A percentile compares a stretch with the other conserved stretches of the same genome.
Evolutionary conservation across 1,140 invertebrate species (phyloP).

Genomic region (Drosophila willistoni): DNA sequence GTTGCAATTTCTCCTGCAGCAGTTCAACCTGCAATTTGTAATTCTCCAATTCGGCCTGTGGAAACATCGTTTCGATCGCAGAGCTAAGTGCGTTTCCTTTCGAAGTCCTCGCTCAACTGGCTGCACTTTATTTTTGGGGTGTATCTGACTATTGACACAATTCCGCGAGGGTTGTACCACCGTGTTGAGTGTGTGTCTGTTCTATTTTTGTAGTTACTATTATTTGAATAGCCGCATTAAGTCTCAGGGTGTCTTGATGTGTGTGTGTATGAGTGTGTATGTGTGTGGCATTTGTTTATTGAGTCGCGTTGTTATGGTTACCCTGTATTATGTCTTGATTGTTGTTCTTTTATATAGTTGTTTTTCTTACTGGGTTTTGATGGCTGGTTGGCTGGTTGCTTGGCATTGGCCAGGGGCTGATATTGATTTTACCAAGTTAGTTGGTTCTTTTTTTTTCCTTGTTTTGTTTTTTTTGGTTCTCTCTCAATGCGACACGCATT

Average conservation of each 20-base stretch:
- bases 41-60: constrained; percentile 79
- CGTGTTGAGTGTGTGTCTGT: constrained; percentile 61
- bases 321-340: constrained; percentile 41
- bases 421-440: constrained; percentile 64
- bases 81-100: constrained; percentile 21
- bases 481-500: constrained; percentile 56
- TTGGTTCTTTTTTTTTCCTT: constrained; percentile 15
- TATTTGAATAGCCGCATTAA: constrained; percentile 66
- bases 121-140: constrained; percentile 3
- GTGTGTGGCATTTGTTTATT: constrained; percentile 62
- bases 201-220: constrained; percentile 70
- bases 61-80: constrained; percentile 59
- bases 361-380: constrained; percentile 18
- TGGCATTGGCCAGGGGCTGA: constrained; percentile 66
- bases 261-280: constrained; percentile 23
- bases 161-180: constrained; percentile 45
- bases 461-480: constrained; percentile 30
- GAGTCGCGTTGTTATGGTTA: constrained; percentile 66
- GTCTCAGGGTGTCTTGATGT: constrained; percentile 4
- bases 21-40: constrained; percentile 82
- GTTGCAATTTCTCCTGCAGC: constrained; percentile 76
- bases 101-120: constrained; percentile 43
- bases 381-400: constrained; percentile 58
- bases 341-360: constrained; percentile 46
- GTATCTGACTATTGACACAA: constrained; percentile 52